Conservation (phyloP, 2,888 invertebrate genomes). For the Pyrrhia umbra region DNA sequence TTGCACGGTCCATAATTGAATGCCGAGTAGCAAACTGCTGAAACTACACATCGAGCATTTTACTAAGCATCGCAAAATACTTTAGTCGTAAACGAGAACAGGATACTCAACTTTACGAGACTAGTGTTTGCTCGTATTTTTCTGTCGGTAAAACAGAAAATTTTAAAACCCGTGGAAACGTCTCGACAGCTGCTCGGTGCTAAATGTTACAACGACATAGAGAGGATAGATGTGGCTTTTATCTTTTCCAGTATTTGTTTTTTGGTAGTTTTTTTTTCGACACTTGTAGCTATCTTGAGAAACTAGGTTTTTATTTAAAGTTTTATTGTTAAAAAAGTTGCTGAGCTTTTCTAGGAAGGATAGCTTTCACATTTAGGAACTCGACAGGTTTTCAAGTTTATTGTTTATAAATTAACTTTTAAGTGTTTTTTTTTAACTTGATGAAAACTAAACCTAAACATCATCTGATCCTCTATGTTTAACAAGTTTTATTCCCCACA, state of each 20-base stretch:
- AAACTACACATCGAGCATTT: slow-evolving; percentile 62
- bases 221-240: slow-evolving; percentile 59
- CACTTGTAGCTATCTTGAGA: neutral
- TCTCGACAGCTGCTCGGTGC: slow-evolving; percentile 80
- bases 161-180: slow-evolving; percentile 77
- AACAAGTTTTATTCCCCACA: no score
- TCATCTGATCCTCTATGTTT: no score
- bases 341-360: no score
- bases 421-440: no score
- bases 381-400: no score
- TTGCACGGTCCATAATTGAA: slow-evolving; percentile 15
- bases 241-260: neutral
- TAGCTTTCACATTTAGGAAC: no score
- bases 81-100: slow-evolving; percentile 69
- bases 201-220: slow-evolving; percentile 63
- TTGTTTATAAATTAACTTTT: no score
- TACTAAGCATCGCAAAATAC: slow-evolving; percentile 69
- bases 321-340: no score
- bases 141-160: slow-evolving; percentile 74
- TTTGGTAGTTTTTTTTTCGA: neutral
- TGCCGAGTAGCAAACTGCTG: neutral
- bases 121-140: slow-evolving; percentile 69
- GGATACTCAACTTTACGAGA: slow-evolving; percentile 59
- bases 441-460: no score
- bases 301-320: no score